Conservation (phyloP, 1,140 invertebrate species). For the Anadara kagoshimensis region DNA sequence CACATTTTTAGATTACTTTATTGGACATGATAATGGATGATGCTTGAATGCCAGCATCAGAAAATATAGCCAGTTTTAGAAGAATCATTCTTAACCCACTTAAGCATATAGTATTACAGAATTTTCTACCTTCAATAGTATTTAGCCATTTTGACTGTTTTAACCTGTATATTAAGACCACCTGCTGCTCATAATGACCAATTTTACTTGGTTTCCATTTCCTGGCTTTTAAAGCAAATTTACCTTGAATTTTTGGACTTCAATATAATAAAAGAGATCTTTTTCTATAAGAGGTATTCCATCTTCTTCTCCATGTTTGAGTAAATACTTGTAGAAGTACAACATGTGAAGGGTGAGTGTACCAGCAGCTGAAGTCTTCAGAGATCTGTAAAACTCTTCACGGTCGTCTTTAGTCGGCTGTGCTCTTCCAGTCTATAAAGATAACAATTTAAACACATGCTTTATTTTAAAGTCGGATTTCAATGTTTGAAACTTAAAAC, state of each 20-base stretch:
- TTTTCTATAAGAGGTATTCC: conserved; percentile 69
- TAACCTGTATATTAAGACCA: not conserved
- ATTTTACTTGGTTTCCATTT: not conserved
- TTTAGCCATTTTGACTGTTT: no score
- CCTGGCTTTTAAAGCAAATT: conserved; percentile 6
- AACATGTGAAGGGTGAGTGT: conserved; percentile 63
- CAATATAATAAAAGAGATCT: conserved; percentile 73
- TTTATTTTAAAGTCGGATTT: no score
- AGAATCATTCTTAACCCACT: no score
- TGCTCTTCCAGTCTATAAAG: conserved; percentile 59
- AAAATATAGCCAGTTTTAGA: no score
- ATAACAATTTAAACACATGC: conserved; percentile 1
- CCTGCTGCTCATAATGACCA: not conserved
- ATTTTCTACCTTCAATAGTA: no score
- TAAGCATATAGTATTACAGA: no score
- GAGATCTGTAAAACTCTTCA: conserved; percentile 62
- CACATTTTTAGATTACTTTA: no score
- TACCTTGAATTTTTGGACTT: conserved; percentile 73
- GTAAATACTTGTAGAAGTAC: conserved; percentile 72
- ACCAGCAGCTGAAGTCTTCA: conserved; percentile 65
- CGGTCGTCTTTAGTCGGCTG: conserved; percentile 69
- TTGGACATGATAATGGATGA: no score
- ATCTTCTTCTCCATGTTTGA: conserved; percentile 70
- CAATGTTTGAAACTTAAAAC: no score
- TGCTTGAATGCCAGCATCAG: no score